phyloP scores from a whole-genome alignment of 2,888 invertebrate species.

The Nowickia ferox region DNA sequence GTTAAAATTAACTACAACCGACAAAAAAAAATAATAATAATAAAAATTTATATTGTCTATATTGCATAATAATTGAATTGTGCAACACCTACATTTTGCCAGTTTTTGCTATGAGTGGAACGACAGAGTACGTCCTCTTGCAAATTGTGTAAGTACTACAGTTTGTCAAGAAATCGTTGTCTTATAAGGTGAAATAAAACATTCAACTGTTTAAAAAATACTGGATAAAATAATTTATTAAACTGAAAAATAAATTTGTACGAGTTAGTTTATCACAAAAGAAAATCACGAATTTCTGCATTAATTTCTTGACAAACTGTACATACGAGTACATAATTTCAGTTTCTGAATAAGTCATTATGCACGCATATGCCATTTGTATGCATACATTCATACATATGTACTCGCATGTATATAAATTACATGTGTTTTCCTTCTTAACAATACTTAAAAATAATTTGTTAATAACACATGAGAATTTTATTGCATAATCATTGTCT shows the following conservation, averaged over 20 bases:
- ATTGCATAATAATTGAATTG: constrained; percentile 65
- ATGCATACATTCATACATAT: neutral
- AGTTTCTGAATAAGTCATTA: neutral
- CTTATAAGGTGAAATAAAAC: too few species aligned
- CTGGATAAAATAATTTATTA: too few species aligned
- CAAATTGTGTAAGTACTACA: neutral
- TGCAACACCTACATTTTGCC: constrained; percentile 47
- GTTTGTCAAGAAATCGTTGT: too few species aligned
- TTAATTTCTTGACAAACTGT: too few species aligned
- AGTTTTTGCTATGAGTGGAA: constrained; percentile 24
- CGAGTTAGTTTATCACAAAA: too few species aligned
- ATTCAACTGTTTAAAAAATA: too few species aligned
- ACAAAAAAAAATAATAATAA: neutral
- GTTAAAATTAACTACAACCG: constrained; percentile 27
- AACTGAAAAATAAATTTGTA: too few species aligned
- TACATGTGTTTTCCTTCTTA: neutral
- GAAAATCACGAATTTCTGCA: too few species aligned
- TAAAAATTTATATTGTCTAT: constrained; percentile 47
- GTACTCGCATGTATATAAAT: neutral
- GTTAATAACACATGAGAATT: constrained; percentile 38
- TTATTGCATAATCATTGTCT: constrained; percentile 5
- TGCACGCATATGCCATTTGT: neutral
- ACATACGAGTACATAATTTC: neutral
- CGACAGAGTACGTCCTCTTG: neutral
- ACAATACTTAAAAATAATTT: constrained; percentile 38